Base-by-base conservation (phyloP, 2,888 invertebrate species). In the Trichopria drosophilae region DNA sequence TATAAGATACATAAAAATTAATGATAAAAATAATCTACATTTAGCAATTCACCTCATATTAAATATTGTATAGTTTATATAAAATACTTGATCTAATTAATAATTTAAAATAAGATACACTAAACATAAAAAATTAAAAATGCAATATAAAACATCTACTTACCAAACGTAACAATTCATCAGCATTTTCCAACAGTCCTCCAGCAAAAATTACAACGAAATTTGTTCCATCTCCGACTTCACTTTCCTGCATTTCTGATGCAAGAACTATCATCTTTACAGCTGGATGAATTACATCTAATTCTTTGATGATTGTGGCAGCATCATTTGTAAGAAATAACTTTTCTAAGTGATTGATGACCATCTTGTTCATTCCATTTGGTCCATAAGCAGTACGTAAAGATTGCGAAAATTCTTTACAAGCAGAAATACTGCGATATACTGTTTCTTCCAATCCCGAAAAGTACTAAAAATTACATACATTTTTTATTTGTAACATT, bases 351-450 rank as follows among this genome's bases (percentile, higher is more conserved):
- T 99, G 97, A 78, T 99, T 99, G 52, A 99, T 98, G 16, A 99
- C 89, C 92, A 99, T 97, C 81, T 99, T 99, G 77, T 99, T 99
- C 92, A 90, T 90, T 63, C 98, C 99, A 79, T 95, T 95, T 6
- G 99, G 99, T 0, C 99, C 99, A 76, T 94, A 99, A 1, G 97
- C 93, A 16, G 97, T 92, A 58, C 90, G 85, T 18, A 98, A 88
- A 56, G 94, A 94, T 66, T 90, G 88, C 2, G 96, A 86, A 68
- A 99, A 92, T 72, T 97, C 92, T 75, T 93, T 93, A 77, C 98
- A 98, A 15, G 98, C 97, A 63, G 82, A 86, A 62, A 99, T 97
- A 73, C 98, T 99, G 51, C 97, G 83, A 69, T 85, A 90, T 1
- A 99, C 95, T 5, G 98, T 96, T 82, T 99, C 99, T 79, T 99